Evolutionary conservation across 2,797 vertebrate species (phyloP).

Genomic region (Pseudochirops cupreus): DNA sequence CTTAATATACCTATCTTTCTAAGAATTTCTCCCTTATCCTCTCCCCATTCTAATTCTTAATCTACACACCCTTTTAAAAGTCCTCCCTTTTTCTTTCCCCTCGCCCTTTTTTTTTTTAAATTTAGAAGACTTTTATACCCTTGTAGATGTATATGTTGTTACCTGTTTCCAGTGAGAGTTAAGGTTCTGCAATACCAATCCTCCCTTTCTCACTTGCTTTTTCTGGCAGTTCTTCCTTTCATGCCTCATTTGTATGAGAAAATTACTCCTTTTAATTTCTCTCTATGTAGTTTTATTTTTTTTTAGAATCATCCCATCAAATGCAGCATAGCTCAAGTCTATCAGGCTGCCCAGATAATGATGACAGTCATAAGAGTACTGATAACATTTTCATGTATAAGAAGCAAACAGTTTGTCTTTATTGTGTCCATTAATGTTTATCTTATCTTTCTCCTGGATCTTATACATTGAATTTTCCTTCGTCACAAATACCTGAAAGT

Average conservation of each 20-base stretch:
- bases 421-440: neutral
- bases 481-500: neutral
- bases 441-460: neutral
- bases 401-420: neutral
- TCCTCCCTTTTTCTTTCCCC: neutral
- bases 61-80: neutral
- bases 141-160: neutral
- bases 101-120: neutral
- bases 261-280: neutral
- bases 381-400: neutral
- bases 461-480: neutral
- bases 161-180: neutral
- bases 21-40: neutral
- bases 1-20: neutral
- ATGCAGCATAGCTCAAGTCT: neutral
- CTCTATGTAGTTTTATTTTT: neutral
- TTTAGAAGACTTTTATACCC: neutral
- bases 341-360: neutral
- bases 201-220: neutral
- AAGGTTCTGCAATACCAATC: neutral
- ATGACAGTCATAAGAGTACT: neutral
- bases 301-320: neutral
- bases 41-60: neutral
- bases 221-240: neutral
- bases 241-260: neutral